Percentiles rank a stretch among this genome's conserved stretches.
phyloP scores from a whole-genome alignment of 2,113 vertebrate species.

The Ia io region DNA sequence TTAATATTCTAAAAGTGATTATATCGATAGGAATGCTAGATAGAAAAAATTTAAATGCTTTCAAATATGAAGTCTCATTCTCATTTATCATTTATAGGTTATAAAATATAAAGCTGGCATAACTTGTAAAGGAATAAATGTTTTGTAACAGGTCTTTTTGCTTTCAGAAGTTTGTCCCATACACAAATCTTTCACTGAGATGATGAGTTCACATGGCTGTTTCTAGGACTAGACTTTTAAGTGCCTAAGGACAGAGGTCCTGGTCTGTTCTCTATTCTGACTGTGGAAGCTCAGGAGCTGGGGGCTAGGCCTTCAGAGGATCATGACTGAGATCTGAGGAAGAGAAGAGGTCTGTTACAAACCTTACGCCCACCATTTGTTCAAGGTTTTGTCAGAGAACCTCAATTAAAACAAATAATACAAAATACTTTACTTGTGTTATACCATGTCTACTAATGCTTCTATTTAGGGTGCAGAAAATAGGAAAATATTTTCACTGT shows the following conservation, averaged over 20 bases:
- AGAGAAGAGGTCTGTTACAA: background rate
- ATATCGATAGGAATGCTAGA: background rate
- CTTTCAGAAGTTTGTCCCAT: background rate
- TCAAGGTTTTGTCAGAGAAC: background rate
- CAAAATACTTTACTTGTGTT: background rate
- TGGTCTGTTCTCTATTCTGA: background rate
- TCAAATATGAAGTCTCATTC: background rate
- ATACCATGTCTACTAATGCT: background rate
- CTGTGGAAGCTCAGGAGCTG: background rate
- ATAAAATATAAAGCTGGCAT: background rate
- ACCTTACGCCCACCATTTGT: background rate
- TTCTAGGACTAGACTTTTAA: background rate
- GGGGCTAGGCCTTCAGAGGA: fast-evolving
- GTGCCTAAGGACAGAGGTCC: background rate
- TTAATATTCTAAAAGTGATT: background rate
- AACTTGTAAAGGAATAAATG: background rate
- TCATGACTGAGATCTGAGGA: background rate
- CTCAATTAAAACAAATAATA: background rate
- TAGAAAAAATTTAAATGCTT: background rate
- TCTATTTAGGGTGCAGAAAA: background rate
- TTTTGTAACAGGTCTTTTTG: background rate
- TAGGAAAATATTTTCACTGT: background rate
- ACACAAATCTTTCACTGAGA: background rate
- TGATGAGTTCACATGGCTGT: background rate
- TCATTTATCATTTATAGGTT: background rate